Evolutionary conservation across 2,797 vertebrate species (phyloP).

Genomic region (Tauraco hartlaubi): DNA sequence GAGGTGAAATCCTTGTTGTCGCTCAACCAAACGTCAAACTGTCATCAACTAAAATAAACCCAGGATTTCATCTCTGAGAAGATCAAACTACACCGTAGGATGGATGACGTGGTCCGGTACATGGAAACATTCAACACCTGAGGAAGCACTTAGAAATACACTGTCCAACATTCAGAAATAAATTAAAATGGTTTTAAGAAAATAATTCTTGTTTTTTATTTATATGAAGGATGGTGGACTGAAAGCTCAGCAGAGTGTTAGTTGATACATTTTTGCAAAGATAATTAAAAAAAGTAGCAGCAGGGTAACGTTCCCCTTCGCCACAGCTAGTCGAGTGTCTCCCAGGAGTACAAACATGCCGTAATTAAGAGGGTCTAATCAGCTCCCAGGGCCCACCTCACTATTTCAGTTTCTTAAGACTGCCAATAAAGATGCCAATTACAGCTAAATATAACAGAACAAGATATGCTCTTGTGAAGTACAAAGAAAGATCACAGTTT

Average conservation of each 20-base stretch:
- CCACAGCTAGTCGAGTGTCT: neutral
- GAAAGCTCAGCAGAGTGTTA: neutral
- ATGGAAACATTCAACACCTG: neutral
- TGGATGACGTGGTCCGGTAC: neutral
- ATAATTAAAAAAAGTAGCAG: neutral
- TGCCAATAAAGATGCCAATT: conserved; percentile 48
- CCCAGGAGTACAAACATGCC: neutral
- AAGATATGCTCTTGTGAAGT: conserved; percentile 5
- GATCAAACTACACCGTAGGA: neutral
- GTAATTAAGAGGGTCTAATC: conserved; percentile 48
- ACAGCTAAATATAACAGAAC: conserved; percentile 31
- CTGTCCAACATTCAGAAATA: neutral
- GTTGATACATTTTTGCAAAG: neutral
- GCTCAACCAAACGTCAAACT: neutral
- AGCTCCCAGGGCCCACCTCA: conserved; percentile 49
- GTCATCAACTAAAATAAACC: neutral
- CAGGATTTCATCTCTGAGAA: neutral
- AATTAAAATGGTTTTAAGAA: neutral
- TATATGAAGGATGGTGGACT: neutral
- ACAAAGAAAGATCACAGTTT: conserved; percentile 13
- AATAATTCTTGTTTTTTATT: neutral
- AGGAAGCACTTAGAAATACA: neutral
- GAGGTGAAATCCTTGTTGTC: neutral
- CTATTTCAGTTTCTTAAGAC: conserved; percentile 12
- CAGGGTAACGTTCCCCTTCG: neutral